A percentile compares a stretch with the other conserved stretches of the same genome.
These are phyloP conservation scores for Pterostichus niger DNA, from an alignment of 2,888 invertebrate genomes.

Conservation along the genomic window DNA sequence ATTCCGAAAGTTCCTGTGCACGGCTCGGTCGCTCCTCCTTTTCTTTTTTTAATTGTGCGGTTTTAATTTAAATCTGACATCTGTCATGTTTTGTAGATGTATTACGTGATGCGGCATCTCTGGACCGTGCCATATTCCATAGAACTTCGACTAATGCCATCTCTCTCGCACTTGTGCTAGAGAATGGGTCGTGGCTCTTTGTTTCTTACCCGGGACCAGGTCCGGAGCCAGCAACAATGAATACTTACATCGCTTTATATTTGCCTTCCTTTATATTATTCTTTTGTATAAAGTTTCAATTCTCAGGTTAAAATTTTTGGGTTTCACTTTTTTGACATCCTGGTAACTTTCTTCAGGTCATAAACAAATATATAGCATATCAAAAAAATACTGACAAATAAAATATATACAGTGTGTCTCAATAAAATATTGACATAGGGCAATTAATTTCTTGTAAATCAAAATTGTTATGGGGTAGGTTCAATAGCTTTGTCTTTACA, in stretches of 20 bases:
- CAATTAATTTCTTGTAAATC: too few species aligned
- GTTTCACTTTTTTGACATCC: conserved; percentile 7
- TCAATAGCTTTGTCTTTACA: too few species aligned
- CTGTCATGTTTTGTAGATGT: conserved; percentile 74
- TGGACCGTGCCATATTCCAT: conserved; percentile 60
- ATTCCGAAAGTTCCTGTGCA: conserved; percentile 67
- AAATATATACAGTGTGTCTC: too few species aligned
- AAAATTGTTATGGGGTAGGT: too few species aligned
- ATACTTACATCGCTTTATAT: conserved; percentile 38
- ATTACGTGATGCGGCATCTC: conserved; percentile 70
- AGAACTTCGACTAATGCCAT: background rate
- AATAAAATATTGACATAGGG: too few species aligned
- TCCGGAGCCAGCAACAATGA: conserved; percentile 16
- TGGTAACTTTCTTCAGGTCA: background rate
- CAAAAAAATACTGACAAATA: too few species aligned
- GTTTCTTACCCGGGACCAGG: conserved; percentile 37
- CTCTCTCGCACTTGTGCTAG: conserved; percentile 21
- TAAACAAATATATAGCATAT: background rate
- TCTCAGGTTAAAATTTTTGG: conserved; percentile 20
- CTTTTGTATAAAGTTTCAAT: background rate
- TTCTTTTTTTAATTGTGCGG: conserved; percentile 74
- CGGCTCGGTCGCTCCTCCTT: conserved; percentile 57
- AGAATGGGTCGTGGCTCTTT: conserved; percentile 22
- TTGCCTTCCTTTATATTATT: conserved; percentile 29
- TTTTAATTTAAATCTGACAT: conserved; percentile 76